Base-by-base conservation (phyloP, 1,140 invertebrate species). In the Charaxes varanes region DNA sequence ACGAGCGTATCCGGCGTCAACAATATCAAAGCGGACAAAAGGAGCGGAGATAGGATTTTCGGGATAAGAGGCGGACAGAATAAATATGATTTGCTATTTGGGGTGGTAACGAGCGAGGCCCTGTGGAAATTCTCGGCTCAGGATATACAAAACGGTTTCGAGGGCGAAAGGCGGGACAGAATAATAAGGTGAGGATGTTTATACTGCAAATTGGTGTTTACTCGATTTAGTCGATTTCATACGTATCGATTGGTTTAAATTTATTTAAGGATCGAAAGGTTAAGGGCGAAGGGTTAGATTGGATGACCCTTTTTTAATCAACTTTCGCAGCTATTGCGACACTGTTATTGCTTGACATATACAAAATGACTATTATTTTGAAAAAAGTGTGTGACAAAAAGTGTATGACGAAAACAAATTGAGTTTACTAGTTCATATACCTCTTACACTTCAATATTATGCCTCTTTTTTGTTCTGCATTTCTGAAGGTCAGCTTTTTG, bases 71-170 rank as follows among this genome's bases (percentile, higher is more conserved):
- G 79, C 17, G 82, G 82, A 23, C 83, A 85, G 49, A 85, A 84
- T 53, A 84, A 91, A 52, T 94, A 94, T 78, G 92, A 94, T 84
- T 83, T 94, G 24, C 79, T 95, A 42, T 94, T 94, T 65, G 93
- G 93, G 18, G 93, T 94, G 12, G 93, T 94, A 14, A 94, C 92
- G 12, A 92, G 91, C 59, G 93, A 95, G 62, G 92, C 93, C 22
- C 81, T 95, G 24, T 93, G 92, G 90, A 88, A 89, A 68, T 94
- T 94, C 61, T 92, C 92, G 1, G 90, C 91, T 24, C 89, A 88
- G 45, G 96, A 98, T 65, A 90, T 98, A 36, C 88, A 91, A 62
- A 88, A 88, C 52, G 97, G 97, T 11, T 96, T 99, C 63, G 94
- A 97, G 63, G 92, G 93, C 24, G 92, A 94, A 41, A 86, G 94